A percentile compares a stretch with the other conserved stretches of the same genome.
phyloP scores from a whole-genome alignment of 2,797 vertebrate genomes.

The Lophius americanus region DNA sequence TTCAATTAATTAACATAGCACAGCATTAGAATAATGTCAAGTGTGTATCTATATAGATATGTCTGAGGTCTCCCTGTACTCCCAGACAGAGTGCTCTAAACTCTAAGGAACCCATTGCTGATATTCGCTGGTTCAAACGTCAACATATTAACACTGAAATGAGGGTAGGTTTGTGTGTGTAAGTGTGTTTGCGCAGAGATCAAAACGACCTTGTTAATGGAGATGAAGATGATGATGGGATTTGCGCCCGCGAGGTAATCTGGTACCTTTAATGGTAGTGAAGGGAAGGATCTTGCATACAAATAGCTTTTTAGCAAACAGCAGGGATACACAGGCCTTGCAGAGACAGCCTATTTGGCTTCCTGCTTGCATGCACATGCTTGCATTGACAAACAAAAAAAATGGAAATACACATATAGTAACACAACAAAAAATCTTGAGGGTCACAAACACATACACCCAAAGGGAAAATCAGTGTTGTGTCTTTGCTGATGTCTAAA shows the following conservation, averaged over 20 bases:
- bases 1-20: slow-evolving; percentile 66
- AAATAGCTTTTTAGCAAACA: slow-evolving; percentile 63
- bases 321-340: slow-evolving; percentile 20
- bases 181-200: slow-evolving; percentile 29
- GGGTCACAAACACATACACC: slow-evolving; percentile 17
- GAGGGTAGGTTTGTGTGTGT: slow-evolving; percentile 14
- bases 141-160: slow-evolving; percentile 56
- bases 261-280: slow-evolving; percentile 55
- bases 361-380: not conserved
- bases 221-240: slow-evolving; percentile 67
- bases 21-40: slow-evolving; percentile 62
- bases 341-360: slow-evolving; percentile 14
- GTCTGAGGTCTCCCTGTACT: slow-evolving; percentile 28
- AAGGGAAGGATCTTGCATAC: slow-evolving; percentile 55
- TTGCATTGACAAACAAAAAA: not conserved
- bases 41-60: slow-evolving; percentile 50
- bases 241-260: slow-evolving; percentile 59
- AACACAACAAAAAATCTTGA: not conserved
- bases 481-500: slow-evolving; percentile 59
- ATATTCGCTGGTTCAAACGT: slow-evolving; percentile 58
- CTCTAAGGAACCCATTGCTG: slow-evolving; percentile 41
- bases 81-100: slow-evolving; percentile 16
- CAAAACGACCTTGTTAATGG: slow-evolving; percentile 69
- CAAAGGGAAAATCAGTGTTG: slow-evolving; percentile 40
- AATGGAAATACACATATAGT: not conserved